Evolutionary conservation across 2,888 invertebrate species (phyloP), one percentile per base, ranked within the genome.

Genomic region (Melieria crassipennis): DNA sequence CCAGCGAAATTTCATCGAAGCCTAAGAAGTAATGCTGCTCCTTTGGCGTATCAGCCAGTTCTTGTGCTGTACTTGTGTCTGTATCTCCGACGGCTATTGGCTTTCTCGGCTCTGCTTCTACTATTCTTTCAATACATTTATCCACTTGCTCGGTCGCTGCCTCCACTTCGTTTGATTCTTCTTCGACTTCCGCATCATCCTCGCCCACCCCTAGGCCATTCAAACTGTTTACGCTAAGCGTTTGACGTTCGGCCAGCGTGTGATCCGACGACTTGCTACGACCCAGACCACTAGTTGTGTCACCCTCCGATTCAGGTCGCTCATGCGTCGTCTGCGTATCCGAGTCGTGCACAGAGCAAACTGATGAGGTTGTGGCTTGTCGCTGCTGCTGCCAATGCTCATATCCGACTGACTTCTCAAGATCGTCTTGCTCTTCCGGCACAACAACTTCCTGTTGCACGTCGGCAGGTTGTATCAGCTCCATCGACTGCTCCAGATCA

Each of bases 391-490:
- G 55, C 9, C 62, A 64, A 79, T 91, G 89, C 5, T 93, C 88
- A 46, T 93, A 87, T 82, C 92, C 91, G 10, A 93, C 92, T 69
- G 93, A 86, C 76, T 91, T 91, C 0, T 93, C 93, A 69, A 90
- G 90, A 47, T 90, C 88, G 1, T 93, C 93, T 78, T 93, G 93
- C 84, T 92, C 89, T 70, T 94, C 86, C 52, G 60, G 92, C 88
- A 83, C 94, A 93, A n/a, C 56, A 56, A 42, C 62, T 67, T 42
- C 43, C 4, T 45, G 47, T 46, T 63, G n/a, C 11, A 5, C 50
- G 11, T 56, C 47, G 4, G 46, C 47, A 52, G 16, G n/a, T 67
- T n/a, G 10, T 7, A 16, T 68, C 63, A 58, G 57, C 63, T 7
- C 47, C 48, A 47, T 43, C 52, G 1, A n/a, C 61, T 42, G 46